Base-by-base conservation (phyloP, 2,113 vertebrate genomes). In the Nycticorax nycticorax region DNA sequence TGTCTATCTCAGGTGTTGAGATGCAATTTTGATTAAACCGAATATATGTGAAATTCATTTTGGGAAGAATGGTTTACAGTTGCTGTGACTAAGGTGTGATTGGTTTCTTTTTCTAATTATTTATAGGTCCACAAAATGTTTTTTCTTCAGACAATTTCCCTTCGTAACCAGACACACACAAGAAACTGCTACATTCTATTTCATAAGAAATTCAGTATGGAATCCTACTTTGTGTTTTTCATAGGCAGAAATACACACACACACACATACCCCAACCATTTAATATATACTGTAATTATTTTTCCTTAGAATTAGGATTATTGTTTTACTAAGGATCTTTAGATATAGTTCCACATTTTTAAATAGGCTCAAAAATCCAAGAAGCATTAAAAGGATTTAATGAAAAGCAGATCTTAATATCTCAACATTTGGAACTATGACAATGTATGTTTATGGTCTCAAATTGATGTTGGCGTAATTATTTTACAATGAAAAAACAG, bases 201-300 rank as follows among this genome's bases (percentile, higher is more conserved):
- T 88, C 7, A 33, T 43, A 75, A 39, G 39, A 90, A 88, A 73
- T 79, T 76, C 27, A 52, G 23, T 66, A 48, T 14, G 66, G 33
- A 88, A 69, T 74, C 6, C 21, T 68, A 8, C 23, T 52, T 52
- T 48, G 5, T 35, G 4, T 23, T 94, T 35, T 69, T 41, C 21
- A 43, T 3, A 85, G 12, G 62, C n/a, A 52, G 30, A 72, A 87
- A 45, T 35, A 75, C 69, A 26, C 0, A 4, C 8, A 2, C 3
- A n/a, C n/a, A n/a, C n/a, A n/a, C n/a, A n/a, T n/a, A n/a, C 8
- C 26, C 0, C 5, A 7, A 2, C 3, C 8, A 7, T 39, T 77
- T 69, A 69, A 57, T 43, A 72, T 21, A 50, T 18, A 32, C 3
- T 14, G 3, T 14, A 81, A 50, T 55, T 78, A 7, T 4, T 72